Evolutionary conservation across 2,113 vertebrate genomes (phyloP), one percentile per base, ranked within the genome.

Genomic region (Pithys albifrons): DNA sequence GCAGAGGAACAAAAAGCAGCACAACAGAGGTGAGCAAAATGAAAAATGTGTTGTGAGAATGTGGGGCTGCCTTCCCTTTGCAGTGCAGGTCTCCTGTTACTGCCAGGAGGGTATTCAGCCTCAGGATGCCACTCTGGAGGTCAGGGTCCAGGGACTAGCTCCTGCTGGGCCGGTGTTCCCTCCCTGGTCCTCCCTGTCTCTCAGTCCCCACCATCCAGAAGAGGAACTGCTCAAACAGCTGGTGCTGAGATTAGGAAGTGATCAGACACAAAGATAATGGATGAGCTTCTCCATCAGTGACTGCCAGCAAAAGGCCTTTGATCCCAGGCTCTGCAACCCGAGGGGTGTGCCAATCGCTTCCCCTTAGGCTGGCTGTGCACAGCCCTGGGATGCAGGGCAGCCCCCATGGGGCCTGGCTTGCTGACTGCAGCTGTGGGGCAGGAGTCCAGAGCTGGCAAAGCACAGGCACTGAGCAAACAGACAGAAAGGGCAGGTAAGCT

Each of bases 341-440:
- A 80, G 35, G 49, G 67, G 15, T 69, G 39, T 5, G 41, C 76
- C 85, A 35, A 75, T 27, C 43, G 7, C 41, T 52, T n/a, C 4
- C 28, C 48, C 7, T 25, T 22, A 72, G 52, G 73, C 48, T 22
- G 31, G 39, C 55, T 1, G 1, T 1, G 49, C 52, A 45, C 58
- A 52, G 23, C 24, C 2, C 49, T 35, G 10, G 16, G 49, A 27
- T 80, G 64, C 20, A 22, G 31, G 62, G 64, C 33, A 79, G 59
- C 46, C 29, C 0, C 14, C 5, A 1, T 1, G 1, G 67, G 55
- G 35, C 29, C 28, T 6, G 28, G 33, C 58, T 1, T 6, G 29
- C 49, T 29, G 45, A 29, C 64, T 10, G 41, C 29, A 70, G 75
- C 64, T 22, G 54, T 0, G 0, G 29, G 28, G 35, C 52, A 28